These are phyloP conservation scores for Sialis lutaria DNA, from an alignment of 2,888 invertebrate genomes.

Conservation along the genomic window DNA sequence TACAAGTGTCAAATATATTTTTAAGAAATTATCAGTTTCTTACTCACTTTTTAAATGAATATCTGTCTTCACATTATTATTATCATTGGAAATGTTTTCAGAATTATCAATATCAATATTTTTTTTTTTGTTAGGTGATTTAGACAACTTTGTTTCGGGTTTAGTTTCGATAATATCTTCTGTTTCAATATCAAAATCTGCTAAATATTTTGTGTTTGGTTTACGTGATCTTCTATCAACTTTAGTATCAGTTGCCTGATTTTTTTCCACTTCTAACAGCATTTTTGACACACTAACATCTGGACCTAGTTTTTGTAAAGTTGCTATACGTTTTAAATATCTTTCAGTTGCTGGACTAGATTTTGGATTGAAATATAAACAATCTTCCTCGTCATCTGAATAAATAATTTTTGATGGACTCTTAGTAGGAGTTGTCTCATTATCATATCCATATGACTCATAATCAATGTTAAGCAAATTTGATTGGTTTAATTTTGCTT, in stretches of 20 bases:
- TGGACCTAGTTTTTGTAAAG: conserved; percentile 2
- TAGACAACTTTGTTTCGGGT: neutral
- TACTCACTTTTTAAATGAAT: no score
- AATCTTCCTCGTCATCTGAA: conserved; percentile 9
- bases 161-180: neutral
- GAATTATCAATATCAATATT: neutral
- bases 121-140: neutral
- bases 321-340: conserved; percentile 7
- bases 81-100: neutral
- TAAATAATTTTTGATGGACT: conserved; percentile 1
- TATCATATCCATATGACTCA: conserved; percentile 14
- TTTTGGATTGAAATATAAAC: conserved; percentile 9
- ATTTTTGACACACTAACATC: neutral
- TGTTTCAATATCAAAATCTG: neutral
- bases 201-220: conserved; percentile 8
- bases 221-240: conserved; percentile 6
- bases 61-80: neutral
- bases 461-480: conserved; percentile 15
- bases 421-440: conserved; percentile 4
- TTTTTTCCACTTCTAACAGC: neutral
- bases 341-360: conserved; percentile 7
- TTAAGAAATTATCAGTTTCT: no score
- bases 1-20: no score
- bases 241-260: neutral
- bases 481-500: conserved; percentile 21